Base-by-base conservation (phyloP, 2,888 invertebrate species). In the Lasioglossum lativentre region DNA sequence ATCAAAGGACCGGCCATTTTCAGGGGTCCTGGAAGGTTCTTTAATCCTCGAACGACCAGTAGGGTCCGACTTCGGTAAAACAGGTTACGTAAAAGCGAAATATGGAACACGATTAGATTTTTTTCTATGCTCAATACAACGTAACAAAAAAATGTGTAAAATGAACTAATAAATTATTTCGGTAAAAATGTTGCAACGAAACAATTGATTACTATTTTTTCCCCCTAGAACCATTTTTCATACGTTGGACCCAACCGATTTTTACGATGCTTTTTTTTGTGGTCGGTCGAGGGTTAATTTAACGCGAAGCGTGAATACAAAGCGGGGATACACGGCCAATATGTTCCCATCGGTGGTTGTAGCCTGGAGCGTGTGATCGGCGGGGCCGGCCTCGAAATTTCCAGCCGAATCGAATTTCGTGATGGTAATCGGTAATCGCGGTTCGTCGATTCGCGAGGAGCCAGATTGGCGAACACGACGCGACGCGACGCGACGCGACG, bases 341-440 rank as follows among this genome's bases (percentile, higher is more conserved):
- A 84, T 78, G 74, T 84, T 71, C n/a, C 16, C 27, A 52, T 71
- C 75, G 42, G 19, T 19, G 30, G 68, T 34, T 45, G 56, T 38
- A 6, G 27, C n/a, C 66, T 40, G 68, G 73, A 68, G 83, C 83
- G 40, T 59, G 38, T 59, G 76, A 83, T 73, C 66, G 75, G 3
- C 8, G 27, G 16, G 16, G 10, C 63, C 38, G 56, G 27, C 42
- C 45, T 52, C 71, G 63, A 83, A 82, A 77, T 77, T 73, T 83
- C 59, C 63, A 23, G 2, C 70, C 2, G 56, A 30, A 42, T 73
- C 38, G 73, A 59, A 83, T 30, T 40, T 42, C 70, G 70, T 19
- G n/a, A 4, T 8, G 27, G 34, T 56, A 56, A 80, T 73, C 79
- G 30, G 34, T 56, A 56, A 80, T 73, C 79, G 30, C 30, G 42